Conservation (phyloP, 2,797 vertebrate genomes). For the Pogonophryne albipinna region DNA sequence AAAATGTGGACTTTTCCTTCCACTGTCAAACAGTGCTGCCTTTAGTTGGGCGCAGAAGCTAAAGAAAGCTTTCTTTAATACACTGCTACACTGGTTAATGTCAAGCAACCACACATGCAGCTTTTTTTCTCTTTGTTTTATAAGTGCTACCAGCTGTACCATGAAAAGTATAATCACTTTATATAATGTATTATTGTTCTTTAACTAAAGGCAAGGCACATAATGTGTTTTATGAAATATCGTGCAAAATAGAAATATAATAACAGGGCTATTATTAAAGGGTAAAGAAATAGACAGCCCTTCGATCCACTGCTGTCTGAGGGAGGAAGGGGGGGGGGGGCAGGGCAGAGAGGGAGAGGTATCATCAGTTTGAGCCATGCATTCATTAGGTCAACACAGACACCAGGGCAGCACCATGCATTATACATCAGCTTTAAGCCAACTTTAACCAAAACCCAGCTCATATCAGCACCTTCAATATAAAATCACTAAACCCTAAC, state of each 20-base stretch:
- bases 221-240: constrained; percentile 95
- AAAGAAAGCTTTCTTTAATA: constrained; percentile 14
- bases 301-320: constrained; percentile 54
- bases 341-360: constrained; percentile 63
- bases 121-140: constrained; percentile 71
- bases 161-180: constrained; percentile 68
- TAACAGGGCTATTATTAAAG: constrained; percentile 73
- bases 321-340: constrained; percentile 33
- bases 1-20: constrained; percentile 21
- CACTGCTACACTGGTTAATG: constrained; percentile 66
- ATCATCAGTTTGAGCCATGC: constrained; percentile 77
- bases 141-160: constrained; percentile 82
- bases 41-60: constrained; percentile 12
- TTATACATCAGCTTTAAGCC: constrained; percentile 66
- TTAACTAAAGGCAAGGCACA: constrained; percentile 98
- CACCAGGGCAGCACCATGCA: constrained; percentile 77
- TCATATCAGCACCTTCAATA: constrained; percentile 47
- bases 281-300: constrained; percentile 70
- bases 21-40: constrained; percentile 6
- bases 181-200: constrained; percentile 84
- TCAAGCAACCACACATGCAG: constrained; percentile 90
- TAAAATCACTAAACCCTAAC: constrained; percentile 36
- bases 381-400: constrained; percentile 75
- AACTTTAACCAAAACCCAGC: constrained; percentile 51
- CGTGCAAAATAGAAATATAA: constrained; percentile 93